These are phyloP conservation scores for Epiperipatus broadwayi DNA, from an alignment of 2,888 invertebrate species.

Conservation along the genomic window DNA sequence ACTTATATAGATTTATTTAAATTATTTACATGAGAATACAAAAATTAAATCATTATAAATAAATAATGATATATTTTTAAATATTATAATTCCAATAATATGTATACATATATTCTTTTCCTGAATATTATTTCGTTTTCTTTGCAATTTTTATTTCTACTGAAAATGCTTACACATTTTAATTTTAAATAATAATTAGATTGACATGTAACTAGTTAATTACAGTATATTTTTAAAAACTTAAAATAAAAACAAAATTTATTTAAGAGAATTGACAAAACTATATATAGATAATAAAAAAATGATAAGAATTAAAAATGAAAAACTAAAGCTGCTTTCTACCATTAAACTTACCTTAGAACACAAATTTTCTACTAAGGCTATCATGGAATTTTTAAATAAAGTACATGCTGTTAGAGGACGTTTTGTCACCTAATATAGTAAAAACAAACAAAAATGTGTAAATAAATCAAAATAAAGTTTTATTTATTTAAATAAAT, in stretches of 20 bases:
- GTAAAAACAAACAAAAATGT: constrained; percentile 18
- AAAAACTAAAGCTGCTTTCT: neutral
- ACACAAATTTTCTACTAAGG: constrained; percentile 63
- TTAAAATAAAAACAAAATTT: constrained; percentile 1
- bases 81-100: too few species aligned
- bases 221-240: too few species aligned
- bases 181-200: too few species aligned
- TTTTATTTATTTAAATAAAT: constrained; percentile 5
- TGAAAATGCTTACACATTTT: too few species aligned
- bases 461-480: neutral
- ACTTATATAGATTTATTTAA: constrained; percentile 10
- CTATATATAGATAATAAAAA: neutral
- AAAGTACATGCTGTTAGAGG: constrained; percentile 81
- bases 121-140: too few species aligned
- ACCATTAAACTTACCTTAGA: constrained; percentile 45
- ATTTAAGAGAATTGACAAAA: neutral
- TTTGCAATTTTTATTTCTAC: too few species aligned
- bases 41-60: constrained; percentile 16
- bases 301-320: neutral
- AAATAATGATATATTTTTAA: constrained; percentile 16
- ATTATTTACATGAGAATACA: constrained; percentile 10
- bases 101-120: too few species aligned
- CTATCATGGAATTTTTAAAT: constrained; percentile 84
- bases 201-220: too few species aligned
- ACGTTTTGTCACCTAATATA: constrained; percentile 81